Evolutionary conservation across 2,888 invertebrate genomes (phyloP).

Genomic region (Pyrochroa serraticornis): DNA sequence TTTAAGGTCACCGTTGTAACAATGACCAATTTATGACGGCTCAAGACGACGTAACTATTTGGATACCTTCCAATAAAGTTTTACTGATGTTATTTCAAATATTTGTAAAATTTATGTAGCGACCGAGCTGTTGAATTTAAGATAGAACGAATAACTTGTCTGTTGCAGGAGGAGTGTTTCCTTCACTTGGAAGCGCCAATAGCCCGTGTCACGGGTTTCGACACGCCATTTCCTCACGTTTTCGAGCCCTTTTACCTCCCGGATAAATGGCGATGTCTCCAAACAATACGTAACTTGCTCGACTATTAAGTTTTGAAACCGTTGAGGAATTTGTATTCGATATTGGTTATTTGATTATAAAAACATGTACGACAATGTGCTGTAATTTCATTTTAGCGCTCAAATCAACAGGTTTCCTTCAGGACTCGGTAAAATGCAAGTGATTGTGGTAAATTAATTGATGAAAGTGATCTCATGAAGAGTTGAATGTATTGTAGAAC

Average conservation of each 20-base stretch:
- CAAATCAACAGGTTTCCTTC: too few species aligned
- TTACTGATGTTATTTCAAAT: too few species aligned
- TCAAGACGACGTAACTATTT: too few species aligned
- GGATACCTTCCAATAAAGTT: too few species aligned
- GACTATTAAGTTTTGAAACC: slow-evolving; percentile 75
- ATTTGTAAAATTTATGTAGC: too few species aligned
- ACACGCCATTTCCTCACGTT: slow-evolving; percentile 96
- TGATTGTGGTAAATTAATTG: background rate
- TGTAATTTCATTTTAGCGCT: too few species aligned
- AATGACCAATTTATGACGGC: too few species aligned
- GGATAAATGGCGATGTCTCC: slow-evolving; percentile 88
- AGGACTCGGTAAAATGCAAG: background rate
- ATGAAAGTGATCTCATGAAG: slow-evolving; percentile 17
- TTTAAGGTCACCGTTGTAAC: too few species aligned
- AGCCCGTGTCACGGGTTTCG: slow-evolving; percentile 89
- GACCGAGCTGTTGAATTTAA: too few species aligned
- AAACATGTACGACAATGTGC: too few species aligned
- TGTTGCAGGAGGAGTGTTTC: slow-evolving; percentile 86
- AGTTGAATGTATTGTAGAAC: slow-evolving; percentile 11
- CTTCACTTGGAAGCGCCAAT: slow-evolving; percentile 93
- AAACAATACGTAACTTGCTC: slow-evolving; percentile 77
- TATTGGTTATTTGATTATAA: background rate
- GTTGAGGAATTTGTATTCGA: background rate
- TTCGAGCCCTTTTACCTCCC: slow-evolving; percentile 97
- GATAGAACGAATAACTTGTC: too few species aligned